Conservation (phyloP, 2,113 vertebrate species). For the Octodon degus region DNA sequence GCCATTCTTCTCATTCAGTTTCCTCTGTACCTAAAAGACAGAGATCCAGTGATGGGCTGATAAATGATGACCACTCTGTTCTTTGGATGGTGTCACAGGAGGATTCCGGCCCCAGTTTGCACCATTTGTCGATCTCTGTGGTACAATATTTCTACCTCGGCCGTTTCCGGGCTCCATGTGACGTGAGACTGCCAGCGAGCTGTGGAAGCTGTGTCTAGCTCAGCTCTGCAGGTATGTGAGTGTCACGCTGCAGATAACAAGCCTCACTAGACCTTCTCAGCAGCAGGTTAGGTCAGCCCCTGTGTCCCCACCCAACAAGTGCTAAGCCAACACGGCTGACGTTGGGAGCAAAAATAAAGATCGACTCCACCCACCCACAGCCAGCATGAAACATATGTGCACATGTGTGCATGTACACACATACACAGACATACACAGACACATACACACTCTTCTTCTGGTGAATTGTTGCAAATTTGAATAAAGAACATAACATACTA, state of each 20-base stretch:
- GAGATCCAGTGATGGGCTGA: not conserved
- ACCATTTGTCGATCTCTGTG: not conserved
- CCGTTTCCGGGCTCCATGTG: not conserved
- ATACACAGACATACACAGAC: not conserved
- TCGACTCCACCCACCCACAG: not conserved
- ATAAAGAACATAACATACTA: not conserved
- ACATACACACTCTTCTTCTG: not conserved
- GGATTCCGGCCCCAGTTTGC: not conserved
- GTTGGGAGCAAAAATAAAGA: not conserved
- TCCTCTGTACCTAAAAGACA: not conserved
- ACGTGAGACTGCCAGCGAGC: not conserved
- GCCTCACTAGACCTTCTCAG: not conserved
- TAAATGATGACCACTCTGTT: not conserved
- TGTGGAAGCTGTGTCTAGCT: not conserved
- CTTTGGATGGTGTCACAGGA: not conserved
- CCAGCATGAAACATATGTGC: not conserved
- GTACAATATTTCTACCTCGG: not conserved
- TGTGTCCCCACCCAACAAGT: not conserved
- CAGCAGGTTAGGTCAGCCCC: not conserved
- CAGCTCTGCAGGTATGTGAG: not conserved
- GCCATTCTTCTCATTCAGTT: not conserved
- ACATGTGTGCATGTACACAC: too few species aligned
- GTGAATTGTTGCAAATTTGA: not conserved
- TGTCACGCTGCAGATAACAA: not conserved
- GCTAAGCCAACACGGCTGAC: not conserved